Percentiles rank a stretch among this genome's conserved stretches.
These are phyloP conservation scores for Anthopleura xanthogrammica DNA, from an alignment of 92 coral and sea anemone genomes.

Conservation along the genomic window DNA sequence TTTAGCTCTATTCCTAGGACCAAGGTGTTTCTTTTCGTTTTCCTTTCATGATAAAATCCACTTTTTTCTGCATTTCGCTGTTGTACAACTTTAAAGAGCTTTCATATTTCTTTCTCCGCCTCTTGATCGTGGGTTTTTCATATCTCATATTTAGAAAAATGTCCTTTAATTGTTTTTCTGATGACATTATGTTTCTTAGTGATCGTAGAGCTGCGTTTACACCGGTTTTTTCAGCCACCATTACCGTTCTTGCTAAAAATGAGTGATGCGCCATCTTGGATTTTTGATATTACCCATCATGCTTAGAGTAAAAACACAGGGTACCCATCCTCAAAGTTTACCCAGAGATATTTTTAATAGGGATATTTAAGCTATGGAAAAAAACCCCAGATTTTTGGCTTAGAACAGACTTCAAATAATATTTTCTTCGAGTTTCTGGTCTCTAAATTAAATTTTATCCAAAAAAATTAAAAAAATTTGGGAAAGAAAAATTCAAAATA, in stretches of 20 bases:
- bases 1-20: conserved; percentile 36
- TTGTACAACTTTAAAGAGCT: conserved; percentile 79
- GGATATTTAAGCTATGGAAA: too few relatives aligned
- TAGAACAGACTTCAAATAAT: too few relatives aligned
- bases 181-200: conserved; percentile 68
- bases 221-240: conserved; percentile 77
- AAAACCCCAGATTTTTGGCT: too few relatives aligned
- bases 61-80: conserved; percentile 83
- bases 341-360: neutral
- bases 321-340: neutral
- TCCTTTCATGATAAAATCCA: conserved; percentile 78
- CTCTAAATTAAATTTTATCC: too few relatives aligned
- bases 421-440: too few relatives aligned
- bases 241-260: conserved; percentile 83
- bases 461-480: too few relatives aligned
- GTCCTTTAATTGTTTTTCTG: conserved; percentile 84
- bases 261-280: conserved; percentile 96
- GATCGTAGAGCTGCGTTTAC: conserved; percentile 68
- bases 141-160: conserved; percentile 80
- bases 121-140: conserved; percentile 93
- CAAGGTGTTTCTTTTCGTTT: conserved; percentile 93
- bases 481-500: too few relatives aligned
- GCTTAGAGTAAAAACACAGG: conserved; percentile 22
- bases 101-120: conserved; percentile 91
- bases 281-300: conserved; percentile 11